Evolutionary conservation across 2,113 vertebrate species (phyloP).

Genomic region (Syngnathus floridae): DNA sequence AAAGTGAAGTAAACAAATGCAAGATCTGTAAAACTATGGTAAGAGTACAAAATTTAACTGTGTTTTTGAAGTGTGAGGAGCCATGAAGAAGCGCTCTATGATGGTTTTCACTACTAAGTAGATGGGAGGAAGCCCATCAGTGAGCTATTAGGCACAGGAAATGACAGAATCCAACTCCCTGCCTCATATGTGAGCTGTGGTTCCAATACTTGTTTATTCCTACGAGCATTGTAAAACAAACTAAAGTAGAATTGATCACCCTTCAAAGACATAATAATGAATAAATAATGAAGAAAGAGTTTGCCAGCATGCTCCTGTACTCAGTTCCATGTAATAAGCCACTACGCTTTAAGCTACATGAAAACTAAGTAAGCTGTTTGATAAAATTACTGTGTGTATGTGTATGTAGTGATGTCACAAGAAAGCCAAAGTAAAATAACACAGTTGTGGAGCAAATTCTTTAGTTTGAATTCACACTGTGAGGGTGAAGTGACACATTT

Average conservation of each 20-base stretch:
- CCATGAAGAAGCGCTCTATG: not conserved
- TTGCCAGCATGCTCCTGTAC: not conserved
- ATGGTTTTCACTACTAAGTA: not conserved
- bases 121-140: not conserved
- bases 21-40: not conserved
- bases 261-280: not conserved
- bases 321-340: not conserved
- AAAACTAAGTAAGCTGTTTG: not conserved
- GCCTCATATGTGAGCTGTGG: not conserved
- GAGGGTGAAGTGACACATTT: not conserved
- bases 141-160: constrained; percentile 7
- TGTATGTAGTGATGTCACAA: not conserved
- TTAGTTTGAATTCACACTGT: not conserved
- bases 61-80: not conserved
- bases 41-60: not conserved
- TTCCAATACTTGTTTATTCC: not conserved
- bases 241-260: not conserved
- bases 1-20: no score
- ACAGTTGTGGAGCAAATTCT: not conserved
- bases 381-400: no score
- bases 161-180: not conserved
- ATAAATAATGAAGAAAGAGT: not conserved
- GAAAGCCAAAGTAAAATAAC: not conserved
- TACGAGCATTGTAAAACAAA: not conserved
- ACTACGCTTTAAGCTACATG: not conserved